Evolutionary conservation across 2,888 invertebrate species (phyloP), one percentile per base, ranked within the genome.

Genomic region (Cynaeus angustus): DNA sequence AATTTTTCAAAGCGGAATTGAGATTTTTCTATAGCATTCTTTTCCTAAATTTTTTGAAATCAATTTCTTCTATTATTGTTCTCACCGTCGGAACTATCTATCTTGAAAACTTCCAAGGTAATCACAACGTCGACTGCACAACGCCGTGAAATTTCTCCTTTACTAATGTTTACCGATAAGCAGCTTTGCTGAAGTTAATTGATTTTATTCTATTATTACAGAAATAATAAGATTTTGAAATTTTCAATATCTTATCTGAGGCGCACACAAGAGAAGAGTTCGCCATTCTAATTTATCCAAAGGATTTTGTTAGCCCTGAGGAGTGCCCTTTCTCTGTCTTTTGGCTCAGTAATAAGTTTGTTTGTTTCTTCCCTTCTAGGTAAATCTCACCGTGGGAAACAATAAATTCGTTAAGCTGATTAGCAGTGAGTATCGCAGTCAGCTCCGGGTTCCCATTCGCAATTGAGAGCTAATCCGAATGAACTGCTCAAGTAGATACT

Each of bases 401-500:
- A 78, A 77, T 78, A 79, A 79, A 79, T 79, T 78, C 75, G 76
- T 74, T 80, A 79, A 79, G 79, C 80, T 78, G 80, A 79, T 80
- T 81, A 79, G 73, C 68, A 73, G 62, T 64, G 75, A 67, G 67
- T 71, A 71, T 76, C 71, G 73, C 74, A 76, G 77, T 75, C 76
- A 72, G 74, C 70, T 62, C 52, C 59, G 65, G 72, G 71, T 72
- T 68, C 71, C 71, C 74, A 69, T 74, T 74, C 77, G 77, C 76
- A 78, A 79, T 79, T 73, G 78, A 73, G 76, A 71, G 77, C 77
- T 80, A 80, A 80, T 80, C 79, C 79, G 71, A 77, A 75, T 73
- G 78, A 79, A 78, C 79, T 79, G 79, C 79, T 78, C 75, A 75
- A 74, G 77, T 72, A 78, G 77, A 78, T 78, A 73, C 74, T 74